Evolutionary conservation across 1,140 invertebrate species (phyloP), one percentile per base, ranked within the genome.

Genomic region (Stenopsyche tienmushanensis): DNA sequence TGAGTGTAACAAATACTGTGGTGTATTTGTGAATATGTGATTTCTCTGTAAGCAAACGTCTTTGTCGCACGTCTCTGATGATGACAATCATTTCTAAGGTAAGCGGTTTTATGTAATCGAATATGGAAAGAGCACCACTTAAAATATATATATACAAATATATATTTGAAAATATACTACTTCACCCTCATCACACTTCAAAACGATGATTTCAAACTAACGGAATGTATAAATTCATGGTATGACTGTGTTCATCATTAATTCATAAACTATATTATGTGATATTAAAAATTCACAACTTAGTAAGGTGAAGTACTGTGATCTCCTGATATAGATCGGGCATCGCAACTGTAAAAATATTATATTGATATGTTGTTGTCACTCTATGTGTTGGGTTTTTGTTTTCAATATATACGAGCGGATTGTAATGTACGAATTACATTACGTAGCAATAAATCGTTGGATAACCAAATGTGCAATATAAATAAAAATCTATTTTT

Each of bases 11-110:
- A 53, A 49, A 49, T 49, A 49, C 3, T 13, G n/a, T 53, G 15
- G 23, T 53, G 50, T 53, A 53, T 53, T 53, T 53, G 50, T 53
- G 50, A 53, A 25, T 53, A 25, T 53, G 50, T 53, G 50, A 53
- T 53, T 53, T 20, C 24, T 25, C 29, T 20, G 25, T 25, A 53
- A 53, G 21, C 10, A 53, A n/a, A 23, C 1, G 29, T 49, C 18
- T 20, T 49, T 25, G 3, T 25, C 23, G 23, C 18, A 26, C 50
- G 23, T 53, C 29, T 26, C 5, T 10, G 23, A 53, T 5, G 18
- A n/a, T 53, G 50, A 53, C 50, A 53, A 53, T 53, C 50, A 53
- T 53, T 25, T 53, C 15, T 25, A 25, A 53, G 50, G n/a, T n/a
- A n/a, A n/a, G n/a, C n/a, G n/a, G n/a, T n/a, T n/a, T n/a, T n/a